Conservation (phyloP, 2,888 invertebrate species). For the Caenorhabditis virilis region DNA sequence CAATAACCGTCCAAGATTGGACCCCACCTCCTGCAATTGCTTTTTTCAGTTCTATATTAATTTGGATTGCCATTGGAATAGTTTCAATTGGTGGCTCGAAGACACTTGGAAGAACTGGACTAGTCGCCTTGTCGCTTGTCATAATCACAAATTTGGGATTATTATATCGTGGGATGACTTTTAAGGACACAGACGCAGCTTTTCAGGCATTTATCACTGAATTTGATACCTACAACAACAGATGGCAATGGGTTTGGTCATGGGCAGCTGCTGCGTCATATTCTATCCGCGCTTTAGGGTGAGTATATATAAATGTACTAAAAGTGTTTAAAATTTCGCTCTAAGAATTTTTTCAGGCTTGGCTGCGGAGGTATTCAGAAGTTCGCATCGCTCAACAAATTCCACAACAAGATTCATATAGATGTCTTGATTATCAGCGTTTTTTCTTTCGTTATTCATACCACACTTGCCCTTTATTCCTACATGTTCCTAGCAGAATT, state of each 20-base stretch:
- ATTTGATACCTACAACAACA: neutral
- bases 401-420: slow-evolving; percentile 17
- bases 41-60: neutral
- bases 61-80: slow-evolving; percentile 18
- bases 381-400: slow-evolving; percentile 30
- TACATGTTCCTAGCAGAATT: neutral
- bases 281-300: slow-evolving; percentile 23
- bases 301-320: neutral
- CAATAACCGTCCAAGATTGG: too few species aligned
- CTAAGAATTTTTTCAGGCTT: slow-evolving; percentile 14
- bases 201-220: slow-evolving; percentile 6
- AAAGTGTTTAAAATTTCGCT: neutral
- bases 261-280: slow-evolving; percentile 32
- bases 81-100: slow-evolving; percentile 26
- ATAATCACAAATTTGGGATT: slow-evolving; percentile 6
- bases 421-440: slow-evolving; percentile 13
- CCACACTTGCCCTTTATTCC: neutral
- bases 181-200: slow-evolving; percentile 3
- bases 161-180: slow-evolving; percentile 1
- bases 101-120: slow-evolving; percentile 15
- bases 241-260: slow-evolving; percentile 27
- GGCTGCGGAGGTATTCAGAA: slow-evolving; percentile 39
- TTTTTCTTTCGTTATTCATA: neutral
- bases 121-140: slow-evolving; percentile 3
- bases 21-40: slow-evolving; percentile 2